A percentile compares a stretch with the other conserved stretches of the same genome.
phyloP scores from a whole-genome alignment of 2,888 invertebrate species.

The Rhopalosiphum nymphaeae region DNA sequence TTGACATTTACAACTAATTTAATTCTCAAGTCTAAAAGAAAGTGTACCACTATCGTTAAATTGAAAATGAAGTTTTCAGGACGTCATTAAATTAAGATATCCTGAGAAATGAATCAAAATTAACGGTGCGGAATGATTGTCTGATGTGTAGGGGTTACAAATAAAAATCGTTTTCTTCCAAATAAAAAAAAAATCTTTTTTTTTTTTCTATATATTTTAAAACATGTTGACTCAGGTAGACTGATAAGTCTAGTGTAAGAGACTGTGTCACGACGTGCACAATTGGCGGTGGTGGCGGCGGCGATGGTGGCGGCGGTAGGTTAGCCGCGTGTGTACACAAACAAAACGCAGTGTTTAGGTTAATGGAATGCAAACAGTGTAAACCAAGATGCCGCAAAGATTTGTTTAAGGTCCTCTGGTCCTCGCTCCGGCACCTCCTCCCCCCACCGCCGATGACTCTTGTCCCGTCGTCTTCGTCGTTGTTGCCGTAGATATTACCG shows the following conservation, averaged over 20 bases:
- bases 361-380: constrained; percentile 62
- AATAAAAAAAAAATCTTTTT: not conserved
- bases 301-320: not conserved
- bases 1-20: not conserved
- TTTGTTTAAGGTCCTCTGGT: constrained; percentile 35
- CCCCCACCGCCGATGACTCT: not conserved
- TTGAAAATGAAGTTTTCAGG: not conserved
- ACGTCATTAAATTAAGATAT: not conserved
- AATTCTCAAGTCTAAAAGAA: not conserved
- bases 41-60: not conserved
- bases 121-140: not conserved
- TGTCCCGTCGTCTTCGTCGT: not conserved
- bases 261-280: not conserved
- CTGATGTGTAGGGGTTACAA: not conserved
- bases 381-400: constrained; percentile 53
- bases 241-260: not conserved
- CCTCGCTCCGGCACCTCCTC: not conserved
- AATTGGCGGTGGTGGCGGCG: not conserved
- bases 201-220: not conserved
- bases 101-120: not conserved
- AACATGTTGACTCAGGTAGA: not conserved
- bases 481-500: not conserved
- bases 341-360: constrained; percentile 55
- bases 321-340: constrained; percentile 23
- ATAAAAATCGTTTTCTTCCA: not conserved